Conservation (phyloP, 2,113 vertebrate genomes). For the Noturus placidus region DNA sequence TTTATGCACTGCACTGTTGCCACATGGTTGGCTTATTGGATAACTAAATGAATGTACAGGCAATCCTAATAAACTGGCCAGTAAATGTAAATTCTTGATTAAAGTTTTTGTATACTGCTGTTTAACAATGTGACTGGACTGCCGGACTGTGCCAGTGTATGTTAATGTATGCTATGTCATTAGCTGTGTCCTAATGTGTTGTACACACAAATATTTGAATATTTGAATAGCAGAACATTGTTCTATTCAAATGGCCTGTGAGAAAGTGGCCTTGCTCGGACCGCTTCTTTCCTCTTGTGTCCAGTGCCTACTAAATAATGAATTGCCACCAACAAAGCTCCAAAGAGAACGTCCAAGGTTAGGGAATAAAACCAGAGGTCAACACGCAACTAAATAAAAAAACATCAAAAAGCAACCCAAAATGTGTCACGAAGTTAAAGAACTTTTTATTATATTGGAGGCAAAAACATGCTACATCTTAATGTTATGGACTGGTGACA, state of each 20-base stretch:
- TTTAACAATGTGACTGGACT: background rate
- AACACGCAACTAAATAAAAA: background rate
- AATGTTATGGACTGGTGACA: constrained; percentile 1
- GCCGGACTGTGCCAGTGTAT: background rate
- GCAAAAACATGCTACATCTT: background rate
- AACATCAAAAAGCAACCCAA: constrained; percentile 25
- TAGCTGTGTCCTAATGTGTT: background rate
- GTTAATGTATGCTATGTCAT: background rate
- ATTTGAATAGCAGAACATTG: constrained; percentile 14
- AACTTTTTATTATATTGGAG: background rate
- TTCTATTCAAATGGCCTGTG: constrained; percentile 31
- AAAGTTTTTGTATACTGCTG: background rate
- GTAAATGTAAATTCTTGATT: background rate
- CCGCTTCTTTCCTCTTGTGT: constrained; percentile 2
- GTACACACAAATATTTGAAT: background rate
- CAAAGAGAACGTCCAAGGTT: constrained; percentile 24
- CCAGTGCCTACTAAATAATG: constrained; percentile 19
- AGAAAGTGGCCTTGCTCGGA: constrained; percentile 25
- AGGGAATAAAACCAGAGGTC: constrained; percentile 7
- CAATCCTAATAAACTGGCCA: background rate
- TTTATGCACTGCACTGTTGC: background rate
- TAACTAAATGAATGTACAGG: background rate
- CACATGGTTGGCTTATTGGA: background rate
- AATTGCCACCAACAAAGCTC: constrained; percentile 23
- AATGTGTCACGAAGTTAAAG: constrained; percentile 7